These are phyloP conservation scores for Phortica variegata DNA, from an alignment of 1,140 invertebrate genomes.

Conservation along the genomic window DNA sequence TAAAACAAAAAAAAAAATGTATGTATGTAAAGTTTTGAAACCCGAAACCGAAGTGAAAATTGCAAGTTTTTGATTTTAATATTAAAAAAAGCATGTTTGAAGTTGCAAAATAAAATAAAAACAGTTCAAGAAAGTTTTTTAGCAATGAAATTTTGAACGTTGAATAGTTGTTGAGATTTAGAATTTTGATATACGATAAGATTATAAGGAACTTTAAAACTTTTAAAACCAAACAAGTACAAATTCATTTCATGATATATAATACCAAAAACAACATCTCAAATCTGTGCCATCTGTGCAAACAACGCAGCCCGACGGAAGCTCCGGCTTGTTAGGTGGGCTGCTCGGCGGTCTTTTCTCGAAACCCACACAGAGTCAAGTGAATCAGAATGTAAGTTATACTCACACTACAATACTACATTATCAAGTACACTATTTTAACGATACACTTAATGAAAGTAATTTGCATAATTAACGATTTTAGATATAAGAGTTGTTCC, in stretches of 20 bases:
- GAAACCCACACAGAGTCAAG: slow-evolving; percentile 56
- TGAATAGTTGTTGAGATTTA: slow-evolving; percentile 38
- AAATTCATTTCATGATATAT: slow-evolving; percentile 53
- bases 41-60: no score
- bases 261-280: slow-evolving; percentile 34
- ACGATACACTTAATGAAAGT: no score
- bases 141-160: slow-evolving; percentile 25
- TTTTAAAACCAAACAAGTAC: slow-evolving; percentile 51
- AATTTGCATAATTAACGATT: no score
- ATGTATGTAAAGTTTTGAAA: slow-evolving; percentile 45
- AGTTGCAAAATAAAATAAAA: slow-evolving; percentile 27
- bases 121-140: slow-evolving; percentile 12
- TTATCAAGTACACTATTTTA: slow-evolving; percentile 19
- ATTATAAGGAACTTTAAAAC: not conserved
- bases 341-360: slow-evolving; percentile 57
- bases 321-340: slow-evolving; percentile 56
- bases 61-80: slow-evolving; percentile 13
- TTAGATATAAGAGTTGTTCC: no score
- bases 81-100: slow-evolving; percentile 29
- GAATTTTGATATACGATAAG: slow-evolving; percentile 12
- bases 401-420: no score
- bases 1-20: slow-evolving; percentile 19
- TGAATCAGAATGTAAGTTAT: slow-evolving; percentile 57
- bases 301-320: slow-evolving; percentile 48
- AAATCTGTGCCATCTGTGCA: slow-evolving; percentile 13